phyloP scores from a whole-genome alignment of 53 echinoderm and acorn worm genomes.

The Hippasteria phrygiana region DNA sequence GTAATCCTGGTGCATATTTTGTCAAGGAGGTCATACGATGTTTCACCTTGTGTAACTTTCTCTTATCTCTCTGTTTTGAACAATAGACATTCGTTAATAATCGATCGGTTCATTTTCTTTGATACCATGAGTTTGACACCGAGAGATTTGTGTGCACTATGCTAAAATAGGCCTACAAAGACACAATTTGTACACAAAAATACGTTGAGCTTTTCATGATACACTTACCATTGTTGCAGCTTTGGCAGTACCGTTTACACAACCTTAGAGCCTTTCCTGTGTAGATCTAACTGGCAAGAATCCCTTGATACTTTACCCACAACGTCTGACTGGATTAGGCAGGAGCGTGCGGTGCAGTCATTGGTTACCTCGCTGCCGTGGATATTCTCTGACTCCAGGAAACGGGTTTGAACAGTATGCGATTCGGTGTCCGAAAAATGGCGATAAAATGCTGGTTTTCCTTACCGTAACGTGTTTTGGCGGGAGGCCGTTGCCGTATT shows the following conservation, averaged over 20 bases:
- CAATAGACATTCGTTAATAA: too few relatives aligned
- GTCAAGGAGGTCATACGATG: neutral
- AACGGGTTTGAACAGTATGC: neutral
- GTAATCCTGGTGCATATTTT: neutral
- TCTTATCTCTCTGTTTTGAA: too few relatives aligned
- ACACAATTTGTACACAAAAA: neutral
- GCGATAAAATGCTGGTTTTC: neutral
- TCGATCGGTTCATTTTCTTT: too few relatives aligned
- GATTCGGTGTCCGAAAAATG: neutral
- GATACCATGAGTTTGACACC: too few relatives aligned
- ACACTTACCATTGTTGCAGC: slow-evolving; percentile 24
- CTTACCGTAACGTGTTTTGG: slow-evolving; percentile 41
- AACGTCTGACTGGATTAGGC: too few relatives aligned
- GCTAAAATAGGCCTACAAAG: neutral
- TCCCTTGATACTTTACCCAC: neutral
- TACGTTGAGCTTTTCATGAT: neutral
- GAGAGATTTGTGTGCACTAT: too few relatives aligned
- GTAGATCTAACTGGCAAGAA: neutral
- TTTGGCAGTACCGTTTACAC: neutral
- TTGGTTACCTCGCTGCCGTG: neutral
- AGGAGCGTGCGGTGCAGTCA: neutral
- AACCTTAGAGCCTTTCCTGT: neutral
- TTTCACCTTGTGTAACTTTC: too few relatives aligned
- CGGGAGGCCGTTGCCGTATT: slow-evolving; percentile 21
- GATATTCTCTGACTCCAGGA: neutral